A percentile compares a stretch with the other conserved stretches of the same genome.
Conservation (phyloP, 2,888 invertebrate genomes). For the Timema cristinae region DNA sequence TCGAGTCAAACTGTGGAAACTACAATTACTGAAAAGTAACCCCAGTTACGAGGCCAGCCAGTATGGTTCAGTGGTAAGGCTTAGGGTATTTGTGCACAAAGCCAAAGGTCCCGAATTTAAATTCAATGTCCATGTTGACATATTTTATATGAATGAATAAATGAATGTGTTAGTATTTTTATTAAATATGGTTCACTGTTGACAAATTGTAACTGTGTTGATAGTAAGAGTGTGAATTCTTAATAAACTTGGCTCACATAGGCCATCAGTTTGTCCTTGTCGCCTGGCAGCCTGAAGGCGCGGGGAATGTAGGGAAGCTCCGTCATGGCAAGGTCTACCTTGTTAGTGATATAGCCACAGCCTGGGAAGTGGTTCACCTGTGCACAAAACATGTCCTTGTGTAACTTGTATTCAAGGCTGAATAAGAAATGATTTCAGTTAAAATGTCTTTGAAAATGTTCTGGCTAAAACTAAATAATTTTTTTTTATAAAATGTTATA, state of each 20-base stretch:
- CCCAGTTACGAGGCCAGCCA: too few species aligned
- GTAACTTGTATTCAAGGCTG: background rate
- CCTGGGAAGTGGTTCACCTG: slow-evolving; percentile 92
- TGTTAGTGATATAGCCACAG: slow-evolving; percentile 87
- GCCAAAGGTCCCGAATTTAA: too few species aligned
- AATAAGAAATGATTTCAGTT: background rate
- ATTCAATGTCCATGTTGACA: too few species aligned
- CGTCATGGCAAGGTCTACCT: slow-evolving; percentile 81
- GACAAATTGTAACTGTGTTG: too few species aligned
- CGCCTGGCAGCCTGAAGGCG: slow-evolving; percentile 81
- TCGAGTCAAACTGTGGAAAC: too few species aligned
- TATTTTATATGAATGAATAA: too few species aligned
- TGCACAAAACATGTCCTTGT: slow-evolving; percentile 12
- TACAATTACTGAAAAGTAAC: too few species aligned
- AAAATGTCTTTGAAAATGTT: background rate
- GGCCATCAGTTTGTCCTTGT: slow-evolving; percentile 63
- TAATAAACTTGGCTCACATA: slow-evolving; percentile 51
- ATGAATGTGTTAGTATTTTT: too few species aligned
- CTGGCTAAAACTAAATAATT: background rate
- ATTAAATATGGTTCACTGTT: too few species aligned
- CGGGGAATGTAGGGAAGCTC: slow-evolving; percentile 75
- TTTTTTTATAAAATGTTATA: too few species aligned
- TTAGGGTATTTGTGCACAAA: too few species aligned
- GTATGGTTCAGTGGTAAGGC: too few species aligned
- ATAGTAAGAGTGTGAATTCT: background rate